Evolutionary conservation across 2,113 vertebrate species (phyloP).

Genomic region (Butorides virescens): DNA sequence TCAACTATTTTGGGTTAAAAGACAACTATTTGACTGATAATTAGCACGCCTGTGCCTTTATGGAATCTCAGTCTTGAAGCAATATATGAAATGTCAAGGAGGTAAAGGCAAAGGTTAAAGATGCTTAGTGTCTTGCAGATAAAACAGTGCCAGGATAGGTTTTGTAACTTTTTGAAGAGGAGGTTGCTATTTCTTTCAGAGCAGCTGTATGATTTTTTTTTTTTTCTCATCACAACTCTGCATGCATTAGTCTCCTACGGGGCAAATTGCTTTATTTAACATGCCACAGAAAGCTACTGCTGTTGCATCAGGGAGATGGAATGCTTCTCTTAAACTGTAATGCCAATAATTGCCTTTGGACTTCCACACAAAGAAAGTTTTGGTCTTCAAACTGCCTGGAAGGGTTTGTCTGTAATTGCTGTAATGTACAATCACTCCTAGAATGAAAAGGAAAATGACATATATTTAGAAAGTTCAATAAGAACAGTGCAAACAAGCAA

Average conservation of each 20-base stretch:
- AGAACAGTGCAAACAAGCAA: conserved; percentile 63
- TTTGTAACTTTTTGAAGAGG: conserved; percentile 26
- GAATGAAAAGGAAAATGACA: conserved; percentile 70
- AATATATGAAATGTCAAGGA: not conserved
- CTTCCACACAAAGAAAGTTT: conserved; percentile 71
- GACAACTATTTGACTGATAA: not conserved
- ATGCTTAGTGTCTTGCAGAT: not conserved
- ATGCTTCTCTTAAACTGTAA: conserved; percentile 72
- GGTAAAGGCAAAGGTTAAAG: conserved; percentile 12
- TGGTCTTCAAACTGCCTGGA: conserved; percentile 69
- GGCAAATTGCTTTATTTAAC: conserved; percentile 71
- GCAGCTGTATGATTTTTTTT: conserved; percentile 37
- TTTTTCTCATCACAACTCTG: conserved; percentile 50
- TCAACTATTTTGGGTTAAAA: conserved; percentile 5
- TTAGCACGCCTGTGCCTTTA: not conserved
- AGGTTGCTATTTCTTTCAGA: conserved; percentile 9
- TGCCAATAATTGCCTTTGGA: conserved; percentile 73
- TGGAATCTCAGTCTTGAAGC: not conserved
- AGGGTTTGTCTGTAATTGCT: conserved; percentile 73
- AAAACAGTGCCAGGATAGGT: not conserved
- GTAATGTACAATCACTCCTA: conserved; percentile 64
- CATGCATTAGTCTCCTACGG: conserved; percentile 61
- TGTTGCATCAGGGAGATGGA: conserved; percentile 75
- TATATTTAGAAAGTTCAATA: conserved; percentile 70
- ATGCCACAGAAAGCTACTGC: conserved; percentile 74